A percentile compares a stretch with the other conserved stretches of the same genome.
Conservation (phyloP, 2,113 vertebrate species). For the Halichoerus grypus region DNA sequence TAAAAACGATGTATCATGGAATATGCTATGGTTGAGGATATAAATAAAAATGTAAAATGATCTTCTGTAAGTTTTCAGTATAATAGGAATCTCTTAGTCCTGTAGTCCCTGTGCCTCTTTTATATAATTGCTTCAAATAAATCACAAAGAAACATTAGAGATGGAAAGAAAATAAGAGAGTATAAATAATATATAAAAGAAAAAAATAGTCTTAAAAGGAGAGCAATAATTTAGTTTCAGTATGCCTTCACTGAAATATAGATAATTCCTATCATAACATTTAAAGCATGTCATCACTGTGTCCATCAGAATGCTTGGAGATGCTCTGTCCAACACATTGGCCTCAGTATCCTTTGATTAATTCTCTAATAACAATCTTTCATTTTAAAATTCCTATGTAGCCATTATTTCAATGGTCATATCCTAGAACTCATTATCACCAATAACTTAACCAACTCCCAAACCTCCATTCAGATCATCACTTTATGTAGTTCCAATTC, state of each 20-base stretch:
- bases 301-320: background rate
- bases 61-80: background rate
- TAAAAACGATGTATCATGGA: background rate
- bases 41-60: background rate
- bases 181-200: background rate
- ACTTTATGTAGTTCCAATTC: background rate
- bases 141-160: background rate
- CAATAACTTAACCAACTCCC: background rate
- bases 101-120: background rate
- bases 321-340: background rate
- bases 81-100: background rate
- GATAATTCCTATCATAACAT: background rate
- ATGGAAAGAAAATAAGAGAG: conserved; percentile 11
- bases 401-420: background rate
- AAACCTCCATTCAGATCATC: background rate
- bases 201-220: background rate
- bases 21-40: background rate
- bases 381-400: background rate
- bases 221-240: background rate
- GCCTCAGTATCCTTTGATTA: background rate
- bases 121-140: background rate
- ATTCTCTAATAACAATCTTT: background rate
- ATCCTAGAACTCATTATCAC: background rate
- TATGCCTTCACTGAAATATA: background rate
- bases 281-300: background rate